Conservation (phyloP, 1,140 invertebrate genomes). For the Eupristina koningsbergeri region DNA sequence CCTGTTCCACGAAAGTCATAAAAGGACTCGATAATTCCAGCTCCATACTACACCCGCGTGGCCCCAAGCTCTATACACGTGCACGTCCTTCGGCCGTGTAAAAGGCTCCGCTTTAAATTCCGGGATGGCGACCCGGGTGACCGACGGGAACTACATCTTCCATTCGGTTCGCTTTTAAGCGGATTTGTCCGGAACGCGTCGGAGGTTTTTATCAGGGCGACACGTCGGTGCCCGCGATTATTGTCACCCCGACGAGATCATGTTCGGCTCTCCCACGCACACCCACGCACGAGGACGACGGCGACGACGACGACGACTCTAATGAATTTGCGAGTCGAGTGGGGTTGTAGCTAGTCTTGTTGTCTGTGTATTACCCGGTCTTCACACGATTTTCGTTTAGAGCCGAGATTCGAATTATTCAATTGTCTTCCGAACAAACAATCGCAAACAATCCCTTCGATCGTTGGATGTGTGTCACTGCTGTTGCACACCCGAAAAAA, state of each 20-base stretch:
- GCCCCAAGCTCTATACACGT: background rate
- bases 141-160: slow-evolving; percentile 6
- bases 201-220: background rate
- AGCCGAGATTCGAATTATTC: background rate
- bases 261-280: too few relatives aligned
- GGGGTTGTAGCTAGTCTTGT: background rate
- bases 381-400: background rate
- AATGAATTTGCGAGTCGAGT: background rate
- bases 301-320: background rate
- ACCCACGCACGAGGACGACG: background rate
- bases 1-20: background rate
- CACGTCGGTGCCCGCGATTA: background rate
- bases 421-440: background rate
- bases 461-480: too few relatives aligned
- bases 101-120: slow-evolving; percentile 5
- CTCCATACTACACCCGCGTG: background rate
- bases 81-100: background rate
- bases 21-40: background rate
- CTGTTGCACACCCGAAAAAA: too few relatives aligned
- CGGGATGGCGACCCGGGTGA: background rate
- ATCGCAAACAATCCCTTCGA: too few relatives aligned
- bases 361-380: background rate
- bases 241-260: background rate
- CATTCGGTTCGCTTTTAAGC: slow-evolving; percentile 5
- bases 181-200: background rate